Evolutionary conservation across 1,140 invertebrate species (phyloP).

Genomic region (Scaptomyza graminum): DNA sequence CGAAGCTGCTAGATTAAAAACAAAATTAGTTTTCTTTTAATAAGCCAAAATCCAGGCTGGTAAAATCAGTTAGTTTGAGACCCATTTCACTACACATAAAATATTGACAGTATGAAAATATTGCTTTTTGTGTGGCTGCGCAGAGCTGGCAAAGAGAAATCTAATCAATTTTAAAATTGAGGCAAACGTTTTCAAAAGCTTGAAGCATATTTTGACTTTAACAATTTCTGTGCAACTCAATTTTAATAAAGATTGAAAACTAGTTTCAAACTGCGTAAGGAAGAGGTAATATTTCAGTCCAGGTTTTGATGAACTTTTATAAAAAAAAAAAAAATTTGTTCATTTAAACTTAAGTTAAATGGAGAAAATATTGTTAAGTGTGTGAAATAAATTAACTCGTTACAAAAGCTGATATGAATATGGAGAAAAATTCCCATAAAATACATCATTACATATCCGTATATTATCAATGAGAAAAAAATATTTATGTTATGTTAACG

Average conservation of each 20-base stretch:
- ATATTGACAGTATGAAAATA: not conserved
- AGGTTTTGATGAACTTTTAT: too few species aligned
- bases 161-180: conserved; percentile 6
- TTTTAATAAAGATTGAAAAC: too few species aligned
- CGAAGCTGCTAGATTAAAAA: conserved; percentile 59
- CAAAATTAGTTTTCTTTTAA: conserved; percentile 69
- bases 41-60: conserved; percentile 51
- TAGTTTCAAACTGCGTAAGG: too few species aligned
- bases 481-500: not conserved
- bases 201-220: too few species aligned
- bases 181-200: not conserved
- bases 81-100: conserved; percentile 1
- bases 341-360: too few species aligned
- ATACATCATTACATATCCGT: not conserved
- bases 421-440: too few species aligned
- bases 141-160: not conserved
- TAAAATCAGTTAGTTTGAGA: conserved; percentile 49
- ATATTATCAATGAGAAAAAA: not conserved
- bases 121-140: conserved; percentile 7
- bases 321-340: not conserved
- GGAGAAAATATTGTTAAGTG: not conserved
- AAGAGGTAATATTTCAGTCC: too few species aligned
- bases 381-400: not conserved
- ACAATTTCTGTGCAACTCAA: too few species aligned
- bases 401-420: not conserved